phyloP scores from a whole-genome alignment of 2,797 vertebrate species.

The Chelon labrosus region DNA sequence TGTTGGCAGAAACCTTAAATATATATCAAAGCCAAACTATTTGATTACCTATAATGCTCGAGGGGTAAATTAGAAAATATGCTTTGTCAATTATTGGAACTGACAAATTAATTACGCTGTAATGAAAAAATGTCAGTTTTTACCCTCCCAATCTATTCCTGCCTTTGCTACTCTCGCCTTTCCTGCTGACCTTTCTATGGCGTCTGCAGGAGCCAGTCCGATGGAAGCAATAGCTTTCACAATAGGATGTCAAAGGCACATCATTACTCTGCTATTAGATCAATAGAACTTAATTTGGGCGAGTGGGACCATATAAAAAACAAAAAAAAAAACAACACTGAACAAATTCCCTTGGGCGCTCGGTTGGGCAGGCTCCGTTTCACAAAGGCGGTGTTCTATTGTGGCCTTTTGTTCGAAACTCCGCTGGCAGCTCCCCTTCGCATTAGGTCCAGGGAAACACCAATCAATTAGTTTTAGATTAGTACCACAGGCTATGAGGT shows the following conservation, averaged over 20 bases:
- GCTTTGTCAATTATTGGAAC: not conserved
- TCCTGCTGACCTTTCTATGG: conserved; percentile 39
- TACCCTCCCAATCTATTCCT: conserved; percentile 1
- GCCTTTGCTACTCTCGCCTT: conserved; percentile 17
- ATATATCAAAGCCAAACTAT: not conserved
- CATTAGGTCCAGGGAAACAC: conserved; percentile 44
- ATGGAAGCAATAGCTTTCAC: conserved; percentile 41
- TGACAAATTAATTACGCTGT: conserved; percentile 18
- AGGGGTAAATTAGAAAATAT: not conserved
- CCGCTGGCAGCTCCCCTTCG: conserved; percentile 20
- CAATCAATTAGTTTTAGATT: conserved; percentile 67
- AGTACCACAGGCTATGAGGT: conserved; percentile 46
- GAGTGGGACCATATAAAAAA: conserved; percentile 37
- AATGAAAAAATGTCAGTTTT: conserved; percentile 16
- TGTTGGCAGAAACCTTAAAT: not conserved
- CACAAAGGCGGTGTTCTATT: conserved; percentile 37
- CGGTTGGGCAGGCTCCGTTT: conserved; percentile 42
- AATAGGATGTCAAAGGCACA: conserved; percentile 43
- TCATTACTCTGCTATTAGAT: conserved; percentile 60
- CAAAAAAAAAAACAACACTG: conserved; percentile 21
- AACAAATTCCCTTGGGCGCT: conserved; percentile 31
- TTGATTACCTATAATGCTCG: not conserved
- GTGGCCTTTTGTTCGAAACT: conserved; percentile 51
- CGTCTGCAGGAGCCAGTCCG: conserved; percentile 39
- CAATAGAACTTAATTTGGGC: conserved; percentile 60